phyloP scores from a whole-genome alignment of 2,888 invertebrate genomes.

The Tetheella fluctuosa region DNA sequence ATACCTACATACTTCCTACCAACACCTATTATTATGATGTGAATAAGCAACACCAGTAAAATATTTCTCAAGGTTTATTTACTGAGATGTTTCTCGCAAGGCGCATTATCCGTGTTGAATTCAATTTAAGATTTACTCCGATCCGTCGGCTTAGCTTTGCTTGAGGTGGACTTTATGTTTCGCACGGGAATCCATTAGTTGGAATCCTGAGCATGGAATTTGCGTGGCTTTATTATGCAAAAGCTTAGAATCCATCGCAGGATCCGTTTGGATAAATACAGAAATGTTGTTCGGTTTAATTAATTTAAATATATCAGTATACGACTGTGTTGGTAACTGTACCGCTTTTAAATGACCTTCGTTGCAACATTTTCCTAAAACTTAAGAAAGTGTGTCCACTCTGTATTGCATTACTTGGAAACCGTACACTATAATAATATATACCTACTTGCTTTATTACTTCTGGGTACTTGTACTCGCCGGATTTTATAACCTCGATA shows the following conservation, averaged over 20 bases:
- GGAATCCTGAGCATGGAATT: background rate
- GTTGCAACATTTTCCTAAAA: conserved; percentile 21
- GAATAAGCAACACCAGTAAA: background rate
- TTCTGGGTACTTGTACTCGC: conserved; percentile 2
- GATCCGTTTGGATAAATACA: background rate
- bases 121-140: conserved; percentile 1
- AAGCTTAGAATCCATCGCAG: background rate
- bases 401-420: conserved; percentile 22
- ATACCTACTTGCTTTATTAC: conserved; percentile 8
- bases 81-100: background rate
- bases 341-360: background rate
- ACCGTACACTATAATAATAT: conserved; percentile 5
- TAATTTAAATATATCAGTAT: background rate
- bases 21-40: background rate
- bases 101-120: background rate
- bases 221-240: background rate
- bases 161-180: background rate
- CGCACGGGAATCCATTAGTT: background rate
- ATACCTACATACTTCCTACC: no score
- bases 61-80: conserved; percentile 3
- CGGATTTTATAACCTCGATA: conserved; percentile 2
- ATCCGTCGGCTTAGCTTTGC: background rate
- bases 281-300: background rate
- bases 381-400: conserved; percentile 27
- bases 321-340: background rate